These are phyloP conservation scores for Lepidothrix coronata DNA, from an alignment of 2,113 vertebrate genomes.

Conservation along the genomic window DNA sequence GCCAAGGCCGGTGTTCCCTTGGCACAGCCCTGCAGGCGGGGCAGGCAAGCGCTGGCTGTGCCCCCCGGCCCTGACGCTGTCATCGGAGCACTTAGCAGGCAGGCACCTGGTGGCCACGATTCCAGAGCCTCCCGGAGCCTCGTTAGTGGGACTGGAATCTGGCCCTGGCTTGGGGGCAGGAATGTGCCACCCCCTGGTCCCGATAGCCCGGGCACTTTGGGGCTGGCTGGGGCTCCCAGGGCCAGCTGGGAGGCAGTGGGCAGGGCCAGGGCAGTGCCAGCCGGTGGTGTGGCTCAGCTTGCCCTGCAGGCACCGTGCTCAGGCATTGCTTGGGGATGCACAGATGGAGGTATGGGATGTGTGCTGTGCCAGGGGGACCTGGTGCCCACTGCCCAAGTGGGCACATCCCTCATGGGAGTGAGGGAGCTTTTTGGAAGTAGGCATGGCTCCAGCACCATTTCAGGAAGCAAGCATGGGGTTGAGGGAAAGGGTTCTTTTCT, in stretches of 20 bases:
- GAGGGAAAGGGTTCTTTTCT: not conserved
- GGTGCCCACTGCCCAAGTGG: not conserved
- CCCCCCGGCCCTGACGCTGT: not conserved
- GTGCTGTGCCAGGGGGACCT: not conserved
- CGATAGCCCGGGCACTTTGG: not conserved
- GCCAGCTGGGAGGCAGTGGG: not conserved
- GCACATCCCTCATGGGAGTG: accelerated
- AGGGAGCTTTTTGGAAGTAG: not conserved
- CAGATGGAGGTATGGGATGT: not conserved
- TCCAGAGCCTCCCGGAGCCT: not conserved
- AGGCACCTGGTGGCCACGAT: not conserved
- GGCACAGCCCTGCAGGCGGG: not conserved
- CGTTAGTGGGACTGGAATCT: constrained; percentile 34
- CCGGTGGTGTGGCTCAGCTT: accelerated
- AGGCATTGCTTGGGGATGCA: not conserved
- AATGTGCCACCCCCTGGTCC: not conserved
- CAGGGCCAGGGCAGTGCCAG: not conserved
- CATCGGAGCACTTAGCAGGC: not conserved
- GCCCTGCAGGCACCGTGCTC: accelerated
- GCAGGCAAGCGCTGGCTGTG: not conserved
- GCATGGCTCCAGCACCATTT: not conserved
- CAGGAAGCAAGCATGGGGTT: not conserved
- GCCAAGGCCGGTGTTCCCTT: not conserved
- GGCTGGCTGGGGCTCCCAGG: not conserved
- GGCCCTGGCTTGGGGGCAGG: not conserved